Evolutionary conservation across 2,797 vertebrate genomes (phyloP), one percentile per base, ranked within the genome.

Genomic region (Trachurus trachurus): DNA sequence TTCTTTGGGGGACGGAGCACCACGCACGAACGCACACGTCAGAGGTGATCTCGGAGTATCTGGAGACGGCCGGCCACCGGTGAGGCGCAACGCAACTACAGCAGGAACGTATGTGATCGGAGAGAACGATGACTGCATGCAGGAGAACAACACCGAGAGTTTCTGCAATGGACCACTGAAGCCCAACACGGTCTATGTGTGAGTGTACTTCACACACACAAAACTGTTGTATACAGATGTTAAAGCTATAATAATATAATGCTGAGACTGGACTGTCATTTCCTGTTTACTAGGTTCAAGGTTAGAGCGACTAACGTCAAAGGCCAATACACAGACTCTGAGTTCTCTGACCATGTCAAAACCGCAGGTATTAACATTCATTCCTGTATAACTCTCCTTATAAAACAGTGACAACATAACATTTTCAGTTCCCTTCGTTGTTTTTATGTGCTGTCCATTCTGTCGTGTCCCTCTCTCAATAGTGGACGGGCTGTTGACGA

Each of bases 101-200:
- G 15, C 67, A 17, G 96, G 93, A 62, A 94, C 91, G 0, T 99
- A 99, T 60, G 92, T 97, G 71, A 99, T 99, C 57, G 98, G 98
- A 66, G 93, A 88, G 66, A 94, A 96, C 17, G 88, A 96, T 42
- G 81, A 93, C 6, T 99, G 98, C 71, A 86, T 95, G 87, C 91
- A 93, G 74, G 85, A 94, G 65, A 95, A 96, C 71, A 94, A 92
- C 88, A 95, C 97, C 67, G 87, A 95, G 11, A 77, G 91, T 80
- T 94, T 96, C 85, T 99, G 98, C 89, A 99, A 99, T 47, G 98
- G 98, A 37, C 98, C 97, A 40, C 88, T 99, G 47, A 99, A 98
- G 88, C 94, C 97, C 34, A 96, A 94, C 91, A 97, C 95, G 0
- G 95, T 96, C 66, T 99, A 99, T 73, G 93, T 98, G 98, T 99